Base-by-base conservation (phyloP, 1,140 invertebrate species). In the Drosophila paulistorum region DNA sequence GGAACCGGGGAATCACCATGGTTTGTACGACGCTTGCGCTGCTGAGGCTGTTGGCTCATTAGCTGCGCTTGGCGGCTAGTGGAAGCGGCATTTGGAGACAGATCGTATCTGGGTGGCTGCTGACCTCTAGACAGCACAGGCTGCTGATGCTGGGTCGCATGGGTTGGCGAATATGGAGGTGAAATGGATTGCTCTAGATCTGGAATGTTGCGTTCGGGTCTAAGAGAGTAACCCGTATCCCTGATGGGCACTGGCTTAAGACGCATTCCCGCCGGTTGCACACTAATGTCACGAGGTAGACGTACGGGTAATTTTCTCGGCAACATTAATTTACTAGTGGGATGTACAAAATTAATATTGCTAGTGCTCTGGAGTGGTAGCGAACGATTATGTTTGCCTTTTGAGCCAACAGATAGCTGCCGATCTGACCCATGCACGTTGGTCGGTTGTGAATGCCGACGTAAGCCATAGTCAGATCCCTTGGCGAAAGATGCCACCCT, bases 181-280 rank as follows among this genome's bases (percentile, higher is more conserved):
- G 75, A 70, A 35, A 68, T 70, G 1, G 78, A 75, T 26, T 84
- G 77, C n/a, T 79, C 77, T 20, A 81, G 54, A 59, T 89, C 81
- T 23, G 84, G 77, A 58, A 81, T 84, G 77, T 89, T 84, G 4
- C 84, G 84, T 2, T 90, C 87, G 1, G 87, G 82, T 0, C 82
- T 73, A 57, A 86, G 58, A 2, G 77, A 81, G 26, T 90, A 90
- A 10, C 80, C 82, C 3, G 87, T 86, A 10, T 90, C 83, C 2
- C 87, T 54, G 35, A 87, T 74, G 4, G 87, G 87, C 37, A 90
- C 78, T 26, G 75, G 23, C 63, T 90, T 90, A 13, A 90, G 66
- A 0, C 83, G 72, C 77, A 76, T 55, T 2, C 61, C 62, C 33
- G 83, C 41, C 23, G 77, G 68, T 60, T 87, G 87, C 13, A 79